Evolutionary conservation across 1,140 invertebrate genomes (phyloP), one percentile per base, ranked within the genome.

Genomic region (Papilio glaucus): DNA sequence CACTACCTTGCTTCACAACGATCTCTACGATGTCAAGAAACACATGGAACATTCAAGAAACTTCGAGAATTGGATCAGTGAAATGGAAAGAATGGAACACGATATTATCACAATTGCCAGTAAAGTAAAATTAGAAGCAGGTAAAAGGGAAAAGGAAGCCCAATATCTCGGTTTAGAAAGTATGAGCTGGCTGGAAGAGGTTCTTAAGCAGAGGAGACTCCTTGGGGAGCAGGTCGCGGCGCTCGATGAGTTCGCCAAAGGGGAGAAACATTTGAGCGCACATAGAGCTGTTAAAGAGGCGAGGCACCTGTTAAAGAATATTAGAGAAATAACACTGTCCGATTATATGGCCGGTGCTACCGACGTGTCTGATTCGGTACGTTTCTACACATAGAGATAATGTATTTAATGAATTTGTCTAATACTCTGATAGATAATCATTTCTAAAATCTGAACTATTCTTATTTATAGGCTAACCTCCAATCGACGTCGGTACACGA

Each of bases 241-340:
- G 49, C 79, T 96, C 39, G 82, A 92, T 73, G 92, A 94, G 4
- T 95, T 95, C 62, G 94, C 93, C 4, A 92, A 92, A 42, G 94
- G 94, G 1, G 92, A 94, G 63, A 94, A 93, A 39, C 94, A 94
- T 81, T 80, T 95, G 18, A 95, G 94, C 73, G 94, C 95, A 4
- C 94, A 94, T 49, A 94, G 94, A 73, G 94, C 94, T 0, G 73
- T 96, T 18, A 94, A 94, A 74, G 94, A 95, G 80, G 95, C 95
- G 0, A 93, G 92, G 38, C 86, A 89, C 61, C 84, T 95, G 42
- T 77, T 96, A 4, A 94, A 94, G 15, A 82, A 93, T 37, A 93
- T 96, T 13, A 94, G 94, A 65, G 92, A 93, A 24, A 79, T 94
- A 0, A 92, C 94, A 71, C 86, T 96, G 18, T 70, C 80, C 18